Base-by-base conservation (phyloP, 2,797 vertebrate species). In the Myotis findleyi region DNA sequence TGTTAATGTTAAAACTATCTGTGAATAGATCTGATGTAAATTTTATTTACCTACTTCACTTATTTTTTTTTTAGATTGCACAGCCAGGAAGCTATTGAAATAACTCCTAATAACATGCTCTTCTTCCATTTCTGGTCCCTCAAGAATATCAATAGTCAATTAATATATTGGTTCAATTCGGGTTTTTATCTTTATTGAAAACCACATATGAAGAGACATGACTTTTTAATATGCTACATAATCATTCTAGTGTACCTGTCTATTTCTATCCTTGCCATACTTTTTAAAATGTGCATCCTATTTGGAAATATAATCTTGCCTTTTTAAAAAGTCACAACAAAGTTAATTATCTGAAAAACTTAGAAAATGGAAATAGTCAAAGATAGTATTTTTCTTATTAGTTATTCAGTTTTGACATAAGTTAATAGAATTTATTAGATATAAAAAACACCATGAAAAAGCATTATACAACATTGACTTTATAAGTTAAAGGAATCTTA, bases 21-120 rank as follows among this genome's bases (percentile, higher is more conserved):
- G 11, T 93, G 25, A 80, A 41, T 86, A 89, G 30, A 92, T 41
- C 10, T 90, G 33, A 85, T 13, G 30, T 89, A 66, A 86, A 95
- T 86, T 73, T 91, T 38, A 90, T 90, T 88, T 89, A 89, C 51
- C 10, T 76, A 51, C 4, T 73, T 84, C 44, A 80, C 1, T 30
- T 82, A 51, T 73, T 93, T 92, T 87, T 87, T 20, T 82, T 81
- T 91, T 27, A 83, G 11, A 86, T 2, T 92, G 27, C 16, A 49
- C 2, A 84, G 0, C 6, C 44, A 91, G 33, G 16, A 76, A 94
- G 3, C 30, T 83, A 36, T 92, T 87, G 20, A 77, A 81, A 85
- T 85, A 57, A 64, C 4, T 76, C 7, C 13, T 25, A 75, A 86
- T 73, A 69, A 0, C 11, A 83, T 59, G 3, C 1, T 47, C 88